Percentiles rank a stretch among this genome's conserved stretches.
These are phyloP conservation scores for Pomatostomus ruficeps DNA, from an alignment of 2,113 vertebrate species.

Conservation along the genomic window DNA sequence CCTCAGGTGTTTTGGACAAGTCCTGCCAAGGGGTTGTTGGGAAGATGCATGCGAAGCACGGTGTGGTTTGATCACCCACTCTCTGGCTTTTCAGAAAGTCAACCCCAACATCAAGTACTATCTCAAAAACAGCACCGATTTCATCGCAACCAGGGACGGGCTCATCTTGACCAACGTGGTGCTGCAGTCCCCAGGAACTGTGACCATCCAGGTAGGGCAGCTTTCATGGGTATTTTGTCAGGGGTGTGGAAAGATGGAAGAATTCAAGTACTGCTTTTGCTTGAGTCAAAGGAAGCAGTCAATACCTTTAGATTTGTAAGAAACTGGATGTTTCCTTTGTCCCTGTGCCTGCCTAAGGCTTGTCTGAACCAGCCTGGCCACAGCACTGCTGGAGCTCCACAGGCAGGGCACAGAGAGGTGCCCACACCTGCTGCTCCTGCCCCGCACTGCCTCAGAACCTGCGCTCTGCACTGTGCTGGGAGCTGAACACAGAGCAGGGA, in stretches of 20 bases:
- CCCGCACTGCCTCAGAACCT: neutral
- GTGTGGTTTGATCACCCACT: neutral
- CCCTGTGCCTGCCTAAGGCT: neutral
- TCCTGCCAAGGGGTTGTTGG: neutral
- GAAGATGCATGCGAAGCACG: neutral
- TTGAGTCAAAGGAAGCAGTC: neutral
- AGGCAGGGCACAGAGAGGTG: neutral
- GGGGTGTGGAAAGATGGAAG: neutral
- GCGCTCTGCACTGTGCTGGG: neutral
- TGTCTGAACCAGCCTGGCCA: neutral
- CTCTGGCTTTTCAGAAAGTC: slow-evolving; percentile 70
- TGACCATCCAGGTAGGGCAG: slow-evolving; percentile 31
- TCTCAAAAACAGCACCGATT: slow-evolving; percentile 80
- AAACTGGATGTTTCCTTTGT: neutral
- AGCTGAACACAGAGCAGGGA: neutral
- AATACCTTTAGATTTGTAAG: neutral
- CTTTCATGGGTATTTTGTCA: neutral
- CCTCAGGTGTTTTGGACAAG: neutral
- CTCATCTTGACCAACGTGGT: slow-evolving; percentile 75
- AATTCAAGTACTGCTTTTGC: neutral
- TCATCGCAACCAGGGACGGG: slow-evolving; percentile 77
- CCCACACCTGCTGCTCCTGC: neutral
- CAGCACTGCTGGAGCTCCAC: neutral
- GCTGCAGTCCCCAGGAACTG: slow-evolving; percentile 47
- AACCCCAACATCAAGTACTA: slow-evolving; percentile 80